A percentile compares a stretch with the other conserved stretches of the same genome.
These are phyloP conservation scores for Chalcosyrphus nemorum DNA, from an alignment of 2,888 invertebrate species.

Conservation along the genomic window DNA sequence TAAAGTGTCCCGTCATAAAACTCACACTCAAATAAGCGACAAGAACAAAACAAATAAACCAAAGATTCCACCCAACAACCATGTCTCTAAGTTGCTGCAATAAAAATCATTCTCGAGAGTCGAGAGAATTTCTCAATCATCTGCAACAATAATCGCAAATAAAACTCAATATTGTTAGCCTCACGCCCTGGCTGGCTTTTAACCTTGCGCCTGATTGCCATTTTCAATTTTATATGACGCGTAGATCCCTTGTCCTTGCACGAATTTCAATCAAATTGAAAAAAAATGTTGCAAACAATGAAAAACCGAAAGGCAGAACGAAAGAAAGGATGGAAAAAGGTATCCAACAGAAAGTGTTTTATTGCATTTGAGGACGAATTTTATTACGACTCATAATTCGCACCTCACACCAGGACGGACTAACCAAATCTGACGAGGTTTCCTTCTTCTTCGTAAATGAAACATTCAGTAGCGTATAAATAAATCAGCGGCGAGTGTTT, in stretches of 20 bases:
- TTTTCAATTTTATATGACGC: slow-evolving; percentile 5
- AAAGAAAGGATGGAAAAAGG: neutral
- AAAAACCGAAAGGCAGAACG: neutral
- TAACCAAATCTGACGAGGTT: neutral
- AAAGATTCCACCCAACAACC: neutral
- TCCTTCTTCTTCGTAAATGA: slow-evolving; percentile 18
- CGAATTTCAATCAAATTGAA: neutral
- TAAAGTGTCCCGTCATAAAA: neutral
- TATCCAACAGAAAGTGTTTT: slow-evolving; percentile 15
- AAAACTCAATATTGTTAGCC: slow-evolving; percentile 5
- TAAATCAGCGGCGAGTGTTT: neutral
- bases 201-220: neutral
- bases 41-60: neutral
- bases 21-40: neutral
- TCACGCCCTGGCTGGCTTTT: neutral
- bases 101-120: slow-evolving; percentile 1
- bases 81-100: neutral
- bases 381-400: slow-evolving; percentile 37
- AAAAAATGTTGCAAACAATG: slow-evolving; percentile 3
- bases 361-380: slow-evolving; percentile 38
- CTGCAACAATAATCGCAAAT: slow-evolving; percentile 10
- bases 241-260: neutral
- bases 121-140: slow-evolving; percentile 1
- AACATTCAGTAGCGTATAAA: slow-evolving; percentile 31
- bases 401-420: slow-evolving; percentile 1